Evolutionary conservation across 2,113 vertebrate species (phyloP).

Genomic region (Malurus alboscapulatus): DNA sequence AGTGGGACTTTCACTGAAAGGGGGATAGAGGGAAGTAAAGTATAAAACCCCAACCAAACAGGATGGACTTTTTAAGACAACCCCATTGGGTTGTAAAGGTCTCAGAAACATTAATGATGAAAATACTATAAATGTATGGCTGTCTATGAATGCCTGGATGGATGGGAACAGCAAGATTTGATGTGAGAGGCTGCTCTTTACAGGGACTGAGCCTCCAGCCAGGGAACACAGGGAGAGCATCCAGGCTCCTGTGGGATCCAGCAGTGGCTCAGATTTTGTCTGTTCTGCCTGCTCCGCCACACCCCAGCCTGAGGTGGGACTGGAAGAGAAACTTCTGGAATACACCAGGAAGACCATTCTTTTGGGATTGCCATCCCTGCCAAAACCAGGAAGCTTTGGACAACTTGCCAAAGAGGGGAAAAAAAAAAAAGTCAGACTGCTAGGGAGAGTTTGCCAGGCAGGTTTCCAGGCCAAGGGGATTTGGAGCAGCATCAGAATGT

Average conservation of each 20-base stretch:
- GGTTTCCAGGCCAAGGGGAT: slow-evolving; percentile 15
- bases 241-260: neutral
- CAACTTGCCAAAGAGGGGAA: neutral
- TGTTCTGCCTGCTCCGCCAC: neutral
- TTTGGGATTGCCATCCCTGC: slow-evolving; percentile 43
- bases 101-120: neutral
- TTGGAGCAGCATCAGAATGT: slow-evolving; percentile 35
- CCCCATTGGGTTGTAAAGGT: neutral
- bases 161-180: neutral
- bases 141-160: neutral
- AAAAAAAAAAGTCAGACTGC: neutral
- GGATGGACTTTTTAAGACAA: neutral
- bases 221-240: neutral
- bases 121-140: neutral
- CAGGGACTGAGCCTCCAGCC: neutral
- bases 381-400: slow-evolving; percentile 27
- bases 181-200: neutral
- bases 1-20: neutral
- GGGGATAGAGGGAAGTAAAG: neutral
- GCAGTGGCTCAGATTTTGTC: neutral
- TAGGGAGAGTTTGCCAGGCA: neutral
- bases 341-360: slow-evolving; percentile 22
- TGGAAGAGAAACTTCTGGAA: slow-evolving; percentile 50
- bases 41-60: neutral
- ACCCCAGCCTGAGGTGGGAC: slow-evolving; percentile 40